A percentile compares a stretch with the other conserved stretches of the same genome.
Conservation (phyloP, 2,888 invertebrate species). For the Callyntrura sp. region DNA sequence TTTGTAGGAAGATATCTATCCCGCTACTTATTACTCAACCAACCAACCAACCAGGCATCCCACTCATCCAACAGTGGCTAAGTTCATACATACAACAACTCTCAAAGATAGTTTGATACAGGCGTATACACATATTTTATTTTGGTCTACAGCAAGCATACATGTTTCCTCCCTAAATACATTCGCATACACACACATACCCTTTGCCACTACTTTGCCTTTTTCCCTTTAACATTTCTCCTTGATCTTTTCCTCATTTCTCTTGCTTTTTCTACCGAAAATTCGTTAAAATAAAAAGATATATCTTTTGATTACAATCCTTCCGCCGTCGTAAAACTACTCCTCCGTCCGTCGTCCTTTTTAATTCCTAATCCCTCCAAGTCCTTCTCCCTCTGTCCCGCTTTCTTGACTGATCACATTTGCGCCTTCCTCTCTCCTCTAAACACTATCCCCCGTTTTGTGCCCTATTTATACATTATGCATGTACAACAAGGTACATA, state of each 20-base stretch:
- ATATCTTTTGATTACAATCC: constrained; percentile 84
- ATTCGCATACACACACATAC: constrained; percentile 18
- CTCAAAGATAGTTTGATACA: not conserved
- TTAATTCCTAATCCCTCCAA: constrained; percentile 84
- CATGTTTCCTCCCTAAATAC: not conserved
- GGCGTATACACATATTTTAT: not conserved
- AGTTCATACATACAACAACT: not conserved
- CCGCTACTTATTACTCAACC: constrained; percentile 2
- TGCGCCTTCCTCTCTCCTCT: constrained; percentile 42
- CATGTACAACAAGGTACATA: not conserved
- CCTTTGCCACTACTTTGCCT: not conserved
- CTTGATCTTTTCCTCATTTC: constrained; percentile 79
- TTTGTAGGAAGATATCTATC: not conserved
- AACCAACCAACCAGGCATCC: constrained; percentile 4
- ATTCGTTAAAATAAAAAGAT: constrained; percentile 84
- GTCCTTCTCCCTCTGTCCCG: constrained; percentile 77
- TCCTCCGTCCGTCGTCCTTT: constrained; percentile 79
- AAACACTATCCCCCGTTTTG: constrained; percentile 13
- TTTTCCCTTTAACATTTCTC: constrained; percentile 48
- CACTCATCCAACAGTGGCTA: not conserved
- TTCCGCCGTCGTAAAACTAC: constrained; percentile 70
- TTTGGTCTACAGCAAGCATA: too few relatives aligned
- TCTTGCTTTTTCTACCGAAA: constrained; percentile 80
- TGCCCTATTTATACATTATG: not conserved
- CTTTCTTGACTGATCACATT: constrained; percentile 67